Evolutionary conservation across 2,113 vertebrate species (phyloP).

Genomic region (Bagarius yarrelli): DNA sequence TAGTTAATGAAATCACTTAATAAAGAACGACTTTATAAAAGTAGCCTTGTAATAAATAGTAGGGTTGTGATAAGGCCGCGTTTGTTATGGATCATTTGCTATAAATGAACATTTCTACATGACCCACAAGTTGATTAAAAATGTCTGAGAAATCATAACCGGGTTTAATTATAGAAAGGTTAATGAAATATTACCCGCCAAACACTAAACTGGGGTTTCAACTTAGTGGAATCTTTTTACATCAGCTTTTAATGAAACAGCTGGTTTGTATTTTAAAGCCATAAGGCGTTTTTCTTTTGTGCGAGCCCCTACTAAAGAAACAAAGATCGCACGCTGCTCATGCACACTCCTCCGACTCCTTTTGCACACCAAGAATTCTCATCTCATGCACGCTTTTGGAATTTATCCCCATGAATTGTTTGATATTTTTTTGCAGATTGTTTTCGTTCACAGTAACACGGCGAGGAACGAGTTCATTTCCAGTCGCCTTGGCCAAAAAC

Average conservation of each 20-base stretch:
- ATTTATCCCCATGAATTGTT: not conserved
- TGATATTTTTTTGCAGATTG: not conserved
- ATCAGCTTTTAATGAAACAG: not conserved
- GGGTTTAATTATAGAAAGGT: not conserved
- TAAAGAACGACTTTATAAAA: too few species aligned
- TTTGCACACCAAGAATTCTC: not conserved
- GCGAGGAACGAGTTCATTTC: conserved; percentile 44
- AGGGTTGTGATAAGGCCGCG: not conserved
- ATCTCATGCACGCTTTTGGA: not conserved
- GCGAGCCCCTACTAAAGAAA: conserved; percentile 31
- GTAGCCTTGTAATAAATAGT: not conserved
- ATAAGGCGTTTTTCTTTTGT: not conserved
- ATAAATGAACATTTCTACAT: too few species aligned
- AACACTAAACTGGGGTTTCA: not conserved
- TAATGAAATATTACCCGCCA: not conserved
- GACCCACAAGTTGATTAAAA: too few species aligned
- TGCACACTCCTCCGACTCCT: not conserved
- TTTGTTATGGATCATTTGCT: not conserved
- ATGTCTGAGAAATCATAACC: too few species aligned
- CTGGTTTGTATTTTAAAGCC: not conserved
- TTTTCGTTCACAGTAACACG: not conserved
- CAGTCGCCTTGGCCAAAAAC: conserved; percentile 55
- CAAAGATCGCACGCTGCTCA: conserved; percentile 38
- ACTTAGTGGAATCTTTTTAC: not conserved
- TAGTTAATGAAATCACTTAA: too few species aligned